Evolutionary conservation across 1,140 invertebrate genomes (phyloP), one percentile per base, ranked within the genome.

Genomic region (Drosophila paulistorum): DNA sequence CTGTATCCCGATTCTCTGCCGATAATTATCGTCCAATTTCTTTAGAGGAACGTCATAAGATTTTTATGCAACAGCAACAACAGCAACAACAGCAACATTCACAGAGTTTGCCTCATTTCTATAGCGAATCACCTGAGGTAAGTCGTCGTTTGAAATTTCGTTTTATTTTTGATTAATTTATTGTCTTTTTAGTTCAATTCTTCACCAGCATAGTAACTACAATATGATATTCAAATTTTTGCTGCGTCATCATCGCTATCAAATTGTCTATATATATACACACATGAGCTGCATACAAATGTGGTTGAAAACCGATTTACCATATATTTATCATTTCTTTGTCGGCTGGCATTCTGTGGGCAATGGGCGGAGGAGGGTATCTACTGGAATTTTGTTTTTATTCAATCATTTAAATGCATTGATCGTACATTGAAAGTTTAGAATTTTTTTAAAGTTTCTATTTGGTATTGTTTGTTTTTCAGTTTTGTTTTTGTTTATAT

Each of bases 381-480:
- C 42, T 60, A 60, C 62, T 65, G 63, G 66, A 33, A 62, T 48
- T 77, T 23, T 3, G 20, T 39, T 45, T 42, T 10, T 51, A 23
- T 51, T 51, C 7, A 23, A 75, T 54, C 69, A 87, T 87, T 87
- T 68, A 89, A 74, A 87, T 87, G 84, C 82, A 86, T 67, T 81
- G 65, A 66, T 57, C 82, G 82, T 86, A 54, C 69, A 76, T 61
- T 72, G 60, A 60, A 86, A 80, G 63, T 74, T 72, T 74, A 66
- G 76, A 78, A 77, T 26, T 30, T 69, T 54, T 61, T 45, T 81
- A 66, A 71, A 77, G 62, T 66, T 80, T 61, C 65, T 69, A 42
- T 57, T 73, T 57, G 13, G 77, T 71, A 65, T 61, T 70, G 54
- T 74, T 66, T 78, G 65, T 74, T 71, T 73, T 80, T 30, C 30